phyloP scores from a whole-genome alignment of 64 coral and sea anemone species.

The Anthopleura sola region DNA sequence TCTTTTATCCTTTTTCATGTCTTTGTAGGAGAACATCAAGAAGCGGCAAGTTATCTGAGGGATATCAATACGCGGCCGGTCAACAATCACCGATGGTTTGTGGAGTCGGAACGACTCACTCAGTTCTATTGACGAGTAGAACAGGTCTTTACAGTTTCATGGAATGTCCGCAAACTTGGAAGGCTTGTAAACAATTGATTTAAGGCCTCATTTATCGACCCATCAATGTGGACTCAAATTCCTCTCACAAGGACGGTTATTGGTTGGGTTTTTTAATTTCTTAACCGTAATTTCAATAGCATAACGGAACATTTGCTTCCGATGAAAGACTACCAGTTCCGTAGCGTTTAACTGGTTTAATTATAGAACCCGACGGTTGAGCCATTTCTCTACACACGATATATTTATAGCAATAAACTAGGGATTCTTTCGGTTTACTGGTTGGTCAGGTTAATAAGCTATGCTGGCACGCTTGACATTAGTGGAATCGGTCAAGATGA shows the following conservation, averaged over 20 bases:
- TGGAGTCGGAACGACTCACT: background rate
- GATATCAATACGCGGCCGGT: background rate
- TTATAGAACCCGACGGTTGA: conserved; percentile 11
- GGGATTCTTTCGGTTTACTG: background rate
- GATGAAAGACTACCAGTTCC: conserved; percentile 8
- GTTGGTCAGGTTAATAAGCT: conserved; percentile 1
- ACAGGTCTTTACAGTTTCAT: background rate
- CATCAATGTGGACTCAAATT: background rate
- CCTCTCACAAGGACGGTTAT: background rate
- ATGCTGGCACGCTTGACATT: too few species aligned
- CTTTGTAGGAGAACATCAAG: background rate
- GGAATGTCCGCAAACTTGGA: background rate
- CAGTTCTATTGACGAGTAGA: background rate
- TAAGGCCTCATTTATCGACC: background rate
- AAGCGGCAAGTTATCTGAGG: background rate
- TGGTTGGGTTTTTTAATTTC: conserved; percentile 16
- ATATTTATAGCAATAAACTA: background rate
- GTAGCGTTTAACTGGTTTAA: conserved; percentile 16
- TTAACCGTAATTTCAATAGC: conserved; percentile 17
- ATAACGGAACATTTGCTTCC: conserved; percentile 23
- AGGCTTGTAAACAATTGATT: conserved; percentile 7
- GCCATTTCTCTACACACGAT: background rate
- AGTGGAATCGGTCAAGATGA: background rate
- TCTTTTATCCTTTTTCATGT: background rate
- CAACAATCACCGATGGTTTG: conserved; percentile 2